Evolutionary conservation across 2,113 vertebrate genomes (phyloP).

Genomic region (Phyllostomus discolor): DNA sequence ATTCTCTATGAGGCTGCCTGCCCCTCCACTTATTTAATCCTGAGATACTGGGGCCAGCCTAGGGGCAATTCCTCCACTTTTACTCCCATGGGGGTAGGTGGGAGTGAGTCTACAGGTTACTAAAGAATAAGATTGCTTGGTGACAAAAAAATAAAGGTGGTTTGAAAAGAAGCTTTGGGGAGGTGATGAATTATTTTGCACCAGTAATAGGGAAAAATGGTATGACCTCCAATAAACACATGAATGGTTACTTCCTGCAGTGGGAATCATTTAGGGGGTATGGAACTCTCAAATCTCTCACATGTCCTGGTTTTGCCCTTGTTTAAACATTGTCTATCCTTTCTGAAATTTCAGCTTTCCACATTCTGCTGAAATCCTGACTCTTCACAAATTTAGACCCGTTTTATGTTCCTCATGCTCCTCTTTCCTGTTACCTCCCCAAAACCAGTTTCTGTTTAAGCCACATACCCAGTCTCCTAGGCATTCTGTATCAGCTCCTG

Average conservation of each 20-base stretch:
- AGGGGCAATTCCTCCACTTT: conserved; percentile 28
- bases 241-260: conserved; percentile 24
- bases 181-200: conserved; percentile 31
- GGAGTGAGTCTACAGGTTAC: conserved; percentile 23
- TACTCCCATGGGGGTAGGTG: conserved; percentile 49
- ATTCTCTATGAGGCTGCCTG: conserved; percentile 57
- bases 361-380: conserved; percentile 37
- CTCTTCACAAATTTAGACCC: conserved; percentile 24
- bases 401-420: not conserved
- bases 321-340: not conserved
- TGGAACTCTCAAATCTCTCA: not conserved
- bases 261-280: not conserved
- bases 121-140: conserved; percentile 12
- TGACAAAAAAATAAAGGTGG: conserved; percentile 55
- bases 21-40: conserved; percentile 38
- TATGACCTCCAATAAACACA: not conserved
- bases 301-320: not conserved
- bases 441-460: not conserved
- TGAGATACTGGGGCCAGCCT: conserved; percentile 50
- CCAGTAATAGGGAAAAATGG: conserved; percentile 13
- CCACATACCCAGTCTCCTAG: not conserved
- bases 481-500: not conserved
- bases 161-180: conserved; percentile 28
- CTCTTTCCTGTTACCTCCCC: not conserved
- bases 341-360: not conserved